Percentiles rank a stretch among this genome's conserved stretches.
phyloP scores from a whole-genome alignment of 2,888 invertebrate genomes.

The Nebria brevicollis region DNA sequence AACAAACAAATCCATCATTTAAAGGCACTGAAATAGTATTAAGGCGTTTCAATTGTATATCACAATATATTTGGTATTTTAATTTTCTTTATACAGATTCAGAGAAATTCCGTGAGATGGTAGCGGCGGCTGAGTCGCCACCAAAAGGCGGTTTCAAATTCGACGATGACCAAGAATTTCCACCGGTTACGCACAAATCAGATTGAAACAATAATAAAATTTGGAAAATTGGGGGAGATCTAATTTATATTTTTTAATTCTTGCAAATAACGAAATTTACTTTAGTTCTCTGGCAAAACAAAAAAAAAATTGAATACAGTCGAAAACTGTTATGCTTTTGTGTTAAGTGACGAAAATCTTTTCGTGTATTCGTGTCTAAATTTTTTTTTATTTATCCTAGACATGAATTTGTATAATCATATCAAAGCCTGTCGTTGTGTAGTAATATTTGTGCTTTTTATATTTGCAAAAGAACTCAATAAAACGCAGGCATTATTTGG shows the following conservation, averaged over 20 bases:
- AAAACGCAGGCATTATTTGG: not conserved
- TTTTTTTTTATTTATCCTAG: not conserved
- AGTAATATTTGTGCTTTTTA: not conserved
- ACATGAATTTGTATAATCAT: not conserved
- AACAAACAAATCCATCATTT: not conserved
- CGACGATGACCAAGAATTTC: constrained; percentile 85
- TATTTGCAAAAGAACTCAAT: not conserved
- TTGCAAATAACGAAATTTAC: too few species aligned
- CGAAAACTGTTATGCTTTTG: not conserved
- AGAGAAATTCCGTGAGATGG: constrained; percentile 79
- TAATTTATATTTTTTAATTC: not conserved
- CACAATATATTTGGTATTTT: constrained; percentile 49
- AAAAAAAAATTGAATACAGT: not conserved
- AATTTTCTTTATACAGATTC: constrained; percentile 67
- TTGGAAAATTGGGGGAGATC: not conserved
- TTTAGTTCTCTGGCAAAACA: too few species aligned
- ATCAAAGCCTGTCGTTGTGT: not conserved
- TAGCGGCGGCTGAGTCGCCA: constrained; percentile 75
- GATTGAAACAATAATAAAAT: constrained; percentile 58
- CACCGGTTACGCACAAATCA: constrained; percentile 76
- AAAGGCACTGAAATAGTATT: not conserved
- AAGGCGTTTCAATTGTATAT: not conserved
- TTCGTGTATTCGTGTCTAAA: not conserved
- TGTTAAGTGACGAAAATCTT: not conserved
- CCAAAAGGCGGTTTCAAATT: constrained; percentile 77